Conservation (phyloP, 2,113 vertebrate species). For the Heliornis fulica region DNA sequence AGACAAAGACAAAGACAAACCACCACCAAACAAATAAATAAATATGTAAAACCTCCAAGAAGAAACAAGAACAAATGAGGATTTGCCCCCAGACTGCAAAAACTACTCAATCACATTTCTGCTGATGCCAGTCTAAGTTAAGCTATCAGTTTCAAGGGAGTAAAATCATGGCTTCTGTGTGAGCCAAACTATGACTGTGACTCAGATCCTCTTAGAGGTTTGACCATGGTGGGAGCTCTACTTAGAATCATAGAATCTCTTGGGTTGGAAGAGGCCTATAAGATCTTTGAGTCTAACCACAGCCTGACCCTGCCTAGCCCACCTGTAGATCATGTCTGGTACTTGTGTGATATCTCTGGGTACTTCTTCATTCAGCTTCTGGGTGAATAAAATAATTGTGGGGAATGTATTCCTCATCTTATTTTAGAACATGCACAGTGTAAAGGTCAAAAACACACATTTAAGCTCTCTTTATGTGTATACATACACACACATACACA, state of each 20-base stretch:
- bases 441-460: not conserved
- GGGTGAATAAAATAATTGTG: not conserved
- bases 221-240: rapidly evolving
- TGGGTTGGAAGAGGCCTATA: too few species aligned
- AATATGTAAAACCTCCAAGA: not conserved
- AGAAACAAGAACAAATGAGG: not conserved
- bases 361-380: not conserved
- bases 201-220: not conserved
- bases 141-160: not conserved
- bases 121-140: not conserved
- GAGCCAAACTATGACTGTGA: not conserved
- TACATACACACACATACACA: not conserved
- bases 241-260: too few species aligned
- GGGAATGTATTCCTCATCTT: not conserved
- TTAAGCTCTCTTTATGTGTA: not conserved
- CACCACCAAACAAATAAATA: too few species aligned
- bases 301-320: too few species aligned
- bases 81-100: not conserved
- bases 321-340: too few species aligned
- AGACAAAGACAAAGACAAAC: too few species aligned
- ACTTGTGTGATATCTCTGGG: not conserved
- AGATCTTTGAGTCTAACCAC: too few species aligned
- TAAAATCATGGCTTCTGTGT: not conserved
- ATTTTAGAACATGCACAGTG: not conserved
- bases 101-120: not conserved